Percentiles rank a stretch among this genome's conserved stretches.
Conservation (phyloP, 2,797 vertebrate genomes). For the Pangasius larnaudii region DNA sequence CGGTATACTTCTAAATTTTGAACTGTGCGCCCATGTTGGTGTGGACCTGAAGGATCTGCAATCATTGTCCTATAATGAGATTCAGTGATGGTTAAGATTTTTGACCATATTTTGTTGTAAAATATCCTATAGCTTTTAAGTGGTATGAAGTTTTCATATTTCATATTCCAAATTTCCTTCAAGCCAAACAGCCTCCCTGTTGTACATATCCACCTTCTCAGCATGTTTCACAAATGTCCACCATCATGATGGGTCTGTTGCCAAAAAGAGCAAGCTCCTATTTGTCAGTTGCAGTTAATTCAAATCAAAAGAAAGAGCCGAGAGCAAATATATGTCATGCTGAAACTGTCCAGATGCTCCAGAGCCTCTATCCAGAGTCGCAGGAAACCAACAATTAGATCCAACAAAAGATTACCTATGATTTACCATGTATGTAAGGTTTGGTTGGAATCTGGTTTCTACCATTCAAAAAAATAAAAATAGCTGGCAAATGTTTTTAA, state of each 20-base stretch:
- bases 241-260: neutral
- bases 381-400: constrained; percentile 21
- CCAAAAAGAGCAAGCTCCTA: neutral
- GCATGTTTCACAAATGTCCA: neutral
- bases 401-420: constrained; percentile 1
- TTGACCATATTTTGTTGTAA: neutral
- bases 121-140: neutral
- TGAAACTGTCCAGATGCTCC: constrained; percentile 40
- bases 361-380: neutral
- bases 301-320: neutral
- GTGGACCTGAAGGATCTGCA: neutral
- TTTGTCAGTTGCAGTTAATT: neutral
- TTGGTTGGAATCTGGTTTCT: neutral
- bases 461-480: neutral
- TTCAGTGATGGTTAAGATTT: neutral
- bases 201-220: neutral
- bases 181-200: too few species aligned
- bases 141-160: neutral
- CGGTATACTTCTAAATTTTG: neutral
- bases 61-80: neutral
- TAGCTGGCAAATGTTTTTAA: too few species aligned
- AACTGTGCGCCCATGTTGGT: neutral
- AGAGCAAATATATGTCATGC: constrained; percentile 16
- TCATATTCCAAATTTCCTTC: neutral
- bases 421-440: neutral